Evolutionary conservation across 2,113 vertebrate species (phyloP).

Genomic region (Apteryx mantelli): DNA sequence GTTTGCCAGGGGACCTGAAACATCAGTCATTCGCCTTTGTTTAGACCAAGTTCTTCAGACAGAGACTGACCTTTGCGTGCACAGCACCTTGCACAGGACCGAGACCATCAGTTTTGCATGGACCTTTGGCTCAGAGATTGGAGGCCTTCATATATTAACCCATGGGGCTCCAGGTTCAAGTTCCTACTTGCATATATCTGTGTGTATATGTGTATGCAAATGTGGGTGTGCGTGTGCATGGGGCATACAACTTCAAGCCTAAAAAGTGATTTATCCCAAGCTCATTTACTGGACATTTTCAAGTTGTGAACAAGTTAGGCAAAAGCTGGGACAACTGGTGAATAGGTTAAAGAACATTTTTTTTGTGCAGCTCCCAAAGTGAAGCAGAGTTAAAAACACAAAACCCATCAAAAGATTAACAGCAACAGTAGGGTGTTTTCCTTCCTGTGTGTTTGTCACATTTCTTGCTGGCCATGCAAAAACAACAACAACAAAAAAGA

Average conservation of each 20-base stretch:
- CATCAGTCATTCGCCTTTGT: not conserved
- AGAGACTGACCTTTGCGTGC: not conserved
- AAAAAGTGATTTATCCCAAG: not conserved
- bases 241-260: not conserved
- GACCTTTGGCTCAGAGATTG: not conserved
- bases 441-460: conserved; percentile 57
- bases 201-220: not conserved
- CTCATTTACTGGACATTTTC: not conserved
- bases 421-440: conserved; percentile 56
- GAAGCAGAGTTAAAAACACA: conserved; percentile 1
- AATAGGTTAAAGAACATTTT: not conserved
- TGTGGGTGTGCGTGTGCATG: not conserved
- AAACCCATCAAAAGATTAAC: conserved; percentile 34
- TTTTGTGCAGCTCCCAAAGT: not conserved
- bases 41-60: not conserved
- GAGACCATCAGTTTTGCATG: not conserved
- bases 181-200: not conserved
- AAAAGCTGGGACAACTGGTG: not conserved
- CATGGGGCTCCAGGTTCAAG: not conserved
- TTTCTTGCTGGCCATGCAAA: conserved; percentile 45
- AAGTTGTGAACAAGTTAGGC: not conserved
- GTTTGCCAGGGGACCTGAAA: accelerated
- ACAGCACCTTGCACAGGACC: not conserved
- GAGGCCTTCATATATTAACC: not conserved
- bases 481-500: not conserved